These are phyloP conservation scores for Melanchra persicariae DNA, from an alignment of 2,888 invertebrate species.

Conservation along the genomic window DNA sequence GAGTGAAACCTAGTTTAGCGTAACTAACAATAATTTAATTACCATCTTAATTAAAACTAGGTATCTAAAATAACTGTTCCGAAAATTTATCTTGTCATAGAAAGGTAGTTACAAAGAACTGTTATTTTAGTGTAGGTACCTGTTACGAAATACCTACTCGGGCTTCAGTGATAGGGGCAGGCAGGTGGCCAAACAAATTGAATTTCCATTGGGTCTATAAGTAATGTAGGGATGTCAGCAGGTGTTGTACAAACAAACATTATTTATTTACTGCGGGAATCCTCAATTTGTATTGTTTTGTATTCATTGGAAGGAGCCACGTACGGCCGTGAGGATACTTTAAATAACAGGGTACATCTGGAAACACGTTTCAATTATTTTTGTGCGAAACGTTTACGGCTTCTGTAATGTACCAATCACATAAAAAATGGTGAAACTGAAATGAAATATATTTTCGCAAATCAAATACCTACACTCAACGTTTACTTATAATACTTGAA, in stretches of 20 bases:
- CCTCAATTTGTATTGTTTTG: slow-evolving; percentile 52
- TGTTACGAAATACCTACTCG: slow-evolving; percentile 47
- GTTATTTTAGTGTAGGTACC: slow-evolving; percentile 40
- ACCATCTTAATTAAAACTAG: not conserved
- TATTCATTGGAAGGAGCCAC: slow-evolving; percentile 43
- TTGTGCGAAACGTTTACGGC: slow-evolving; percentile 16
- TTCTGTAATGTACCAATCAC: slow-evolving; percentile 1
- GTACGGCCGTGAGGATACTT: slow-evolving; percentile 20
- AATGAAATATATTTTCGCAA: slow-evolving; percentile 38
- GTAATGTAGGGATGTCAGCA: slow-evolving; percentile 53
- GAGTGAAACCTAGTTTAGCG: not conserved
- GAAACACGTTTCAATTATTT: slow-evolving; percentile 39
- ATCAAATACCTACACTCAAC: too few relatives aligned
- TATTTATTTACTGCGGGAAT: slow-evolving; percentile 54
- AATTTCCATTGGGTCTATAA: slow-evolving; percentile 66
- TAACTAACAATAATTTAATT: not conserved
- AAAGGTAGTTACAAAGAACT: not conserved
- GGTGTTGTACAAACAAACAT: slow-evolving; percentile 60
- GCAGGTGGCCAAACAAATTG: slow-evolving; percentile 74
- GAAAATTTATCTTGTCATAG: not conserved
- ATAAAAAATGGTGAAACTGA: slow-evolving; percentile 5
- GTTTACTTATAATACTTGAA: not conserved
- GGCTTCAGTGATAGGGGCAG: slow-evolving; percentile 57
- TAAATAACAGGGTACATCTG: slow-evolving; percentile 48
- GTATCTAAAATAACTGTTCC: not conserved